Percentiles rank a stretch among this genome's conserved stretches.
Evolutionary conservation across 1,140 invertebrate genomes (phyloP).

Genomic region (Oscheius sp.): DNA sequence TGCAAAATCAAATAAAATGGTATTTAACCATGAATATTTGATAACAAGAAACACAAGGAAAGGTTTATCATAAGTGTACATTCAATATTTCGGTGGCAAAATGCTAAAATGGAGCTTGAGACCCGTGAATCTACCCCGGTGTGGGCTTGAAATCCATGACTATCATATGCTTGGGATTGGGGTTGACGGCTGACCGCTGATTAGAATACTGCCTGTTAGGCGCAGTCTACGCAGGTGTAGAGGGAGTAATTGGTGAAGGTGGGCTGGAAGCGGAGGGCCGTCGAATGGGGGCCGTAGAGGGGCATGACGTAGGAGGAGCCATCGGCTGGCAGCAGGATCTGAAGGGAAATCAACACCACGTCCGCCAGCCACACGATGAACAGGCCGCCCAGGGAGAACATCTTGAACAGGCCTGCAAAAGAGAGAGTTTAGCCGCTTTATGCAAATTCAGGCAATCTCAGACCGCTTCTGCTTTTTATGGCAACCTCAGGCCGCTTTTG

Average conservation of each 20-base stretch:
- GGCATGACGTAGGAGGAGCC: slow-evolving; percentile 91
- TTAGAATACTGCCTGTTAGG: too few species aligned
- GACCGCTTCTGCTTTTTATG: too few species aligned
- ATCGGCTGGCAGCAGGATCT: slow-evolving; percentile 84
- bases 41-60: too few species aligned
- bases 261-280: not conserved
- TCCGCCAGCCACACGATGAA: slow-evolving; percentile 90
- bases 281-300: slow-evolving; percentile 76
- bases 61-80: too few species aligned
- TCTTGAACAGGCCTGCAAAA: slow-evolving; percentile 72
- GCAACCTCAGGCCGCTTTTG: too few species aligned
- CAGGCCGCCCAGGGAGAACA: slow-evolving; percentile 91
- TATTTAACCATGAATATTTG: too few species aligned
- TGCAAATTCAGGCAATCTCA: not conserved
- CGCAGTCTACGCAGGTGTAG: slow-evolving; percentile 13
- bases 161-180: too few species aligned
- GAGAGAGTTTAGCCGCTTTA: not conserved
- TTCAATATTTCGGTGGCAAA: too few species aligned
- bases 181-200: too few species aligned
- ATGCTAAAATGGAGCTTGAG: too few species aligned
- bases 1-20: not conserved
- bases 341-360: slow-evolving; percentile 88
- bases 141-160: too few species aligned
- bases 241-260: slow-evolving; percentile 15
- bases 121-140: too few species aligned